These are phyloP conservation scores for Orius insidiosus DNA, from an alignment of 1,140 invertebrate genomes.

Conservation along the genomic window DNA sequence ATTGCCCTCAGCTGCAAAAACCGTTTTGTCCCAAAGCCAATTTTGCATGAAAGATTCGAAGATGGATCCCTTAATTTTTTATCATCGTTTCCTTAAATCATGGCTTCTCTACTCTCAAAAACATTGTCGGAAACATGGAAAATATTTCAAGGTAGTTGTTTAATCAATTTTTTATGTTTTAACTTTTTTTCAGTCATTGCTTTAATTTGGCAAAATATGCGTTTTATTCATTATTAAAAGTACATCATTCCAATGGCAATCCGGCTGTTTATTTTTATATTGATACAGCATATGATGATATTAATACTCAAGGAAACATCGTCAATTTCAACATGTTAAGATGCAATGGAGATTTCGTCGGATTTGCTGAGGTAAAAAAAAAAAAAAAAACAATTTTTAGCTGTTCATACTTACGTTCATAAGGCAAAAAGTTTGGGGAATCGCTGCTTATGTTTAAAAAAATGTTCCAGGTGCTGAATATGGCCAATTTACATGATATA, in stretches of 20 bases:
- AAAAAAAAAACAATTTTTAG: no score
- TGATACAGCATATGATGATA: slow-evolving; percentile 45
- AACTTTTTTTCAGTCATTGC: slow-evolving; percentile 34
- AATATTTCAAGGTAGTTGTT: slow-evolving; percentile 33
- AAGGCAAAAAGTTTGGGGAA: no score
- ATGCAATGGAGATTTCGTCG: slow-evolving; percentile 59
- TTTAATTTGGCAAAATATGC: slow-evolving; percentile 59
- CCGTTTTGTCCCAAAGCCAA: slow-evolving; percentile 46
- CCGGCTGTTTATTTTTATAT: slow-evolving; percentile 55
- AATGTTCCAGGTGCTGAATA: slow-evolving; percentile 62
- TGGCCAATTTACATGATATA: slow-evolving; percentile 73
- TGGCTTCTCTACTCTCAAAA: slow-evolving; percentile 55
- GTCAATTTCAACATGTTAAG: slow-evolving; percentile 78
- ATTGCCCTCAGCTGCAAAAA: slow-evolving; percentile 51
- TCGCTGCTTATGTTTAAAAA: no score
- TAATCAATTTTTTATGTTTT: background rate
- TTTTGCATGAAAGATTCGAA: slow-evolving; percentile 70
- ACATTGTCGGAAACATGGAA: slow-evolving; percentile 43
- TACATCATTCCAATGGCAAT: slow-evolving; percentile 57
- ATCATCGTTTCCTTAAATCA: slow-evolving; percentile 64
- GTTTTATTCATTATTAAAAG: slow-evolving; percentile 38
- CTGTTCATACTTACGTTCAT: no score
- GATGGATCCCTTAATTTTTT: slow-evolving; percentile 84
- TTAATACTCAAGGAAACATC: slow-evolving; percentile 56
- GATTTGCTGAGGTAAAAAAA: slow-evolving; percentile 63